A percentile compares a stretch with the other conserved stretches of the same genome.
Evolutionary conservation across 37 sponge, comb jelly and placozoan species (phyloP).

Genomic region (Amphimedon queenslandica): DNA sequence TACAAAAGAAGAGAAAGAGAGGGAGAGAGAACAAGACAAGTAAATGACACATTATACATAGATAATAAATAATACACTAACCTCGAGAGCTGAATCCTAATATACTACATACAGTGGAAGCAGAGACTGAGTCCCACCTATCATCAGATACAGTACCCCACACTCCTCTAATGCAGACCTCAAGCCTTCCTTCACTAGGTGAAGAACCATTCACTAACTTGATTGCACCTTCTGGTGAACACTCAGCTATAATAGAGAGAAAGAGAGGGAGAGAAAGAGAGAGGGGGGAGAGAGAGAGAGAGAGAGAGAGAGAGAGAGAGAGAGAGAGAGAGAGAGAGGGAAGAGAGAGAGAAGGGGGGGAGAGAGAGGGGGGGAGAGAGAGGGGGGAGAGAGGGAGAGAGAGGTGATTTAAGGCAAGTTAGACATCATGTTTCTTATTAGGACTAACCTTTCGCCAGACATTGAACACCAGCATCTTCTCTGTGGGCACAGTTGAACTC

Average conservation of each 20-base stretch:
- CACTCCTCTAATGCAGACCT: not conserved
- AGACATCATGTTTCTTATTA: not conserved
- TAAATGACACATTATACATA: too few relatives aligned
- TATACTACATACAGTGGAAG: not conserved
- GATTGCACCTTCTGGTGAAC: not conserved
- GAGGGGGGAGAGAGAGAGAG: not conserved
- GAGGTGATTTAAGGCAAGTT: not conserved
- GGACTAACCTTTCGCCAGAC: not conserved
- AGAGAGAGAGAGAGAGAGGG: not conserved
- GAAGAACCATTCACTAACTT: not conserved
- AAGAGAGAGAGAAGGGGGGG: not conserved
- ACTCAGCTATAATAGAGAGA: not conserved
- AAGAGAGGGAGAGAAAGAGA: not conserved
- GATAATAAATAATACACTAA: too few relatives aligned
- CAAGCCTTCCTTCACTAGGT: not conserved
- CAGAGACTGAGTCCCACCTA: not conserved
- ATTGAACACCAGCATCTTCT: constrained; percentile 12
- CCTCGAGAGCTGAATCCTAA: not conserved
- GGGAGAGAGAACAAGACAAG: too few relatives aligned
- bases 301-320: not conserved
- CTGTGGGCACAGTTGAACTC: not conserved
- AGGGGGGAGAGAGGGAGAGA: not conserved
- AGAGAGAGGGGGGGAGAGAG: not conserved
- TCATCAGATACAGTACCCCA: constrained; percentile 1
- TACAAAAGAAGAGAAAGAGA: too few relatives aligned